Evolutionary conservation across 2,888 invertebrate genomes (phyloP), one percentile per base, ranked within the genome.

Genomic region (Apodemia zela): DNA sequence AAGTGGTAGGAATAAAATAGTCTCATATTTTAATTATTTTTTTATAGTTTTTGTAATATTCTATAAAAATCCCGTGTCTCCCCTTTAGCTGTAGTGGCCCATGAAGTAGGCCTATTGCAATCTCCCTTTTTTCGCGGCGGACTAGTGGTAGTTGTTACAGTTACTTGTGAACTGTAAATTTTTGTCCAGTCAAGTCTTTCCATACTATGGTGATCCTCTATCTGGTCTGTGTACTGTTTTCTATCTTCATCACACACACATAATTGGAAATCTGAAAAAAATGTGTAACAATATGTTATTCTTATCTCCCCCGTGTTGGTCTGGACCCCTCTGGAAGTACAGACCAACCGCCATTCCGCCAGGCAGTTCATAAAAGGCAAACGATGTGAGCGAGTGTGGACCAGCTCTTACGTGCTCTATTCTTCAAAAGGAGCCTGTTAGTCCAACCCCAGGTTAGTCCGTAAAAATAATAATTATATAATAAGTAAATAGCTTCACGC

Each of bases 31-130:
- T 25, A 25, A 25, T 33, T 15, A 21, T 29, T 17, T 45, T 38
- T 25, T 13, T 63, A 33, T n/a, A n/a, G 47, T 58, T 42, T 18
- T 54, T 62, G 59, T 61, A 77, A 66, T 61, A 82, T 66, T 73
- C 79, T 75, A 61, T 69, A 79, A 58, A 83, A 81, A 64, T 84
- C 85, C 68, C 82, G 74, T 0, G 79, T 81, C 73, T 82, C 82
- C 2, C 82, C 82, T 59, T 71, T 76, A 3, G 42, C 64, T 10
- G 82, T 82, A 0, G 82, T 82, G 1, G 61, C 61, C 82, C 81
- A 84, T 0, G 77, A 70, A 3, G 17, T 13, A 11, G 78, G 80
- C 65, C 75, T 71, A n/a, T 62, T 64, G 66, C 77, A 78, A 38
- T 62, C n/a, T 11, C 57, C 38, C 21, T 17, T 47, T 3, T 17